phyloP scores from a whole-genome alignment of 2,797 vertebrate species.

The Mormyrus hasselquistii region DNA sequence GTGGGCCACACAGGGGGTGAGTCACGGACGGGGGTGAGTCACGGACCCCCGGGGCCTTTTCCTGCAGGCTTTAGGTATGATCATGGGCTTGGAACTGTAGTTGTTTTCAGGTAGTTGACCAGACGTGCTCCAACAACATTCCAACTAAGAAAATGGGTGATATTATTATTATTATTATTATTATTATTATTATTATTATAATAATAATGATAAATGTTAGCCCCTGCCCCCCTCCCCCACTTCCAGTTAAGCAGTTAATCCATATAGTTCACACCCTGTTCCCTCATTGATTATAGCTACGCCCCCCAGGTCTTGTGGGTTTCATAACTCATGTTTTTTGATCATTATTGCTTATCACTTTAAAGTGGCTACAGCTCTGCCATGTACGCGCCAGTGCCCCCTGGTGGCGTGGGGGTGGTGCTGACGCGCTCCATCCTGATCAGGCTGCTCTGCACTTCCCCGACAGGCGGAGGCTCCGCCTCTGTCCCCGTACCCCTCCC shows the following conservation, averaged over 20 bases:
- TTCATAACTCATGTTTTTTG: neutral
- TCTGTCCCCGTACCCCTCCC: slow-evolving; percentile 75
- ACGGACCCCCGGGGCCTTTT: neutral
- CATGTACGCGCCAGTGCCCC: neutral
- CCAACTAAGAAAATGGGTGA: neutral
- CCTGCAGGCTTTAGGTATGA: neutral
- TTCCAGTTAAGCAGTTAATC: neutral
- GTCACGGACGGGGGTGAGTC: neutral
- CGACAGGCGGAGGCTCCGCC: slow-evolving; percentile 69
- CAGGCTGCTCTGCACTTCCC: neutral
- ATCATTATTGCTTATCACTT: neutral
- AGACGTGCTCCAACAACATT: neutral
- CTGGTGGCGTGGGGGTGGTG: neutral
- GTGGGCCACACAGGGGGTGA: slow-evolving; percentile 39
- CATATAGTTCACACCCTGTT: neutral
- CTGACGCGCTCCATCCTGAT: neutral
- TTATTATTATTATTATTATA: too few relatives aligned
- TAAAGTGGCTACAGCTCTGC: neutral
- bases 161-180: too few relatives aligned
- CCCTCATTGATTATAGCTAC: neutral
- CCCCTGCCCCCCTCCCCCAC: neutral
- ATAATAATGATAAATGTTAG: neutral
- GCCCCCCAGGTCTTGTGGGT: neutral
- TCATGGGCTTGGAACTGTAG: neutral
- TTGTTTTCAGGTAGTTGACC: neutral